A percentile compares a stretch with the other conserved stretches of the same genome.
These are phyloP conservation scores for Esox lucius DNA, from an alignment of 2,797 vertebrate species.

Conservation along the genomic window DNA sequence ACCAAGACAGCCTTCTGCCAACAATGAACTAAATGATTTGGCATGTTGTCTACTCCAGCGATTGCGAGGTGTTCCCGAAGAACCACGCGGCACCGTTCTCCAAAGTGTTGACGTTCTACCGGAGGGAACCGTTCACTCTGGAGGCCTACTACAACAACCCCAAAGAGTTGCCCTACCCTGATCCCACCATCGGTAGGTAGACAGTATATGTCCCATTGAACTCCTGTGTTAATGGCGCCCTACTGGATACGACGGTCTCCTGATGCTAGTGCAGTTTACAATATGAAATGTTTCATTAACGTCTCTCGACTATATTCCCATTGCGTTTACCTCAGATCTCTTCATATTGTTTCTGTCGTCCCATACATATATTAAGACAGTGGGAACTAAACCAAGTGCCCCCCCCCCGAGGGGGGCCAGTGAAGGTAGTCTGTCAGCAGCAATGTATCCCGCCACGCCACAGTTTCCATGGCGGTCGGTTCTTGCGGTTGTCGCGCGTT, in stretches of 20 bases:
- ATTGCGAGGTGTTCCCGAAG: conserved; percentile 94
- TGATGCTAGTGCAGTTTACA: not conserved
- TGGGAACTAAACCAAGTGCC: too few species aligned
- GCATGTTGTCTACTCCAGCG: conserved; percentile 67
- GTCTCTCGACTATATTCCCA: not conserved
- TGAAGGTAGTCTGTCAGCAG: not conserved
- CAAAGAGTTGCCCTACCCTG: conserved; percentile 89
- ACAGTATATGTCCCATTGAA: not conserved
- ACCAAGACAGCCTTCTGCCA: not conserved
- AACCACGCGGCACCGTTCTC: conserved; percentile 95
- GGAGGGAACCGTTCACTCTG: conserved; percentile 90
- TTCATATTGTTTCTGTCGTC: not conserved
- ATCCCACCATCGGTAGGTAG: conserved; percentile 82
- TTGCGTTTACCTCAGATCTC: not conserved
- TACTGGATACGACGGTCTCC: too few species aligned
- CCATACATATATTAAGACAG: too few species aligned
- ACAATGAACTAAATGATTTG: not conserved
- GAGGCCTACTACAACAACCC: conserved; percentile 90
- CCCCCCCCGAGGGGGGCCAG: not conserved
- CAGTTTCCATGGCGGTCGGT: too few species aligned
- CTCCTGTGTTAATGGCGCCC: too few species aligned
- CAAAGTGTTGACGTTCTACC: conserved; percentile 95
- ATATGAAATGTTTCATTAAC: not conserved
- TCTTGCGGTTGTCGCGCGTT: too few species aligned
- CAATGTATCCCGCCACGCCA: too few species aligned